Percentiles rank a stretch among this genome's conserved stretches.
Conservation (phyloP, 2,888 invertebrate genomes). For the Resseliella maxima region DNA sequence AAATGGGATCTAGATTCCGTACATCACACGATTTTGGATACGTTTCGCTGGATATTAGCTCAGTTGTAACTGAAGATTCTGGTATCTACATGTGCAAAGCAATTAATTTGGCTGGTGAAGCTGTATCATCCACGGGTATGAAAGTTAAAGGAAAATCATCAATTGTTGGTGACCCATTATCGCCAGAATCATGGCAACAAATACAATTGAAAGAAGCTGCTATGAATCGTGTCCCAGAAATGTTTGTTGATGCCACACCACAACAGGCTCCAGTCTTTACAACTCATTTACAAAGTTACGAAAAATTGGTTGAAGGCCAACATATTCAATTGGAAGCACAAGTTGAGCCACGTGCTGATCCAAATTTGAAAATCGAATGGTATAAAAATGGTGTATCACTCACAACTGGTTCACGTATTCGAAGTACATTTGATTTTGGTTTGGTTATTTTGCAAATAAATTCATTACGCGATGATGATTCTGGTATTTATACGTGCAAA, state of each 20-base stretch:
- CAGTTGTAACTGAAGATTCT: slow-evolving; percentile 88
- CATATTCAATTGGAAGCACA: slow-evolving; percentile 89
- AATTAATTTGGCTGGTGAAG: slow-evolving; percentile 92
- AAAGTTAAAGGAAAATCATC: slow-evolving; percentile 87
- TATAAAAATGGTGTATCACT: slow-evolving; percentile 90
- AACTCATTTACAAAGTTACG: slow-evolving; percentile 86
- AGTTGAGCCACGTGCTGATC: slow-evolving; percentile 90
- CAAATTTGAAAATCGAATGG: slow-evolving; percentile 89
- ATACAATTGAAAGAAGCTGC: slow-evolving; percentile 92
- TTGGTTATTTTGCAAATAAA: slow-evolving; percentile 92
- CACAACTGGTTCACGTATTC: slow-evolving; percentile 88
- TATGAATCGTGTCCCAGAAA: slow-evolving; percentile 89
- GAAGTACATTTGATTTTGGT: slow-evolving; percentile 97
- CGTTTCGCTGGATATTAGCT: slow-evolving; percentile 90
- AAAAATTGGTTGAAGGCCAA: slow-evolving; percentile 86
- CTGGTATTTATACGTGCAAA: slow-evolving; percentile 94
- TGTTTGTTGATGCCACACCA: slow-evolving; percentile 85
- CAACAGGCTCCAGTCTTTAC: slow-evolving; percentile 96
- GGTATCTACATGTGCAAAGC: slow-evolving; percentile 96
- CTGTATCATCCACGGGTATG: slow-evolving; percentile 89
- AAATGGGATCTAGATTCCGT: slow-evolving; percentile 92
- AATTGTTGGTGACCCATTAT: slow-evolving; percentile 84
- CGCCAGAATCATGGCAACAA: slow-evolving; percentile 93
- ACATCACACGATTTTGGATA: slow-evolving; percentile 94
- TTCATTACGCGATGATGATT: slow-evolving; percentile 88